Evolutionary conservation across 2,888 invertebrate genomes (phyloP).

Genomic region (Oegoconia quadripuncta): DNA sequence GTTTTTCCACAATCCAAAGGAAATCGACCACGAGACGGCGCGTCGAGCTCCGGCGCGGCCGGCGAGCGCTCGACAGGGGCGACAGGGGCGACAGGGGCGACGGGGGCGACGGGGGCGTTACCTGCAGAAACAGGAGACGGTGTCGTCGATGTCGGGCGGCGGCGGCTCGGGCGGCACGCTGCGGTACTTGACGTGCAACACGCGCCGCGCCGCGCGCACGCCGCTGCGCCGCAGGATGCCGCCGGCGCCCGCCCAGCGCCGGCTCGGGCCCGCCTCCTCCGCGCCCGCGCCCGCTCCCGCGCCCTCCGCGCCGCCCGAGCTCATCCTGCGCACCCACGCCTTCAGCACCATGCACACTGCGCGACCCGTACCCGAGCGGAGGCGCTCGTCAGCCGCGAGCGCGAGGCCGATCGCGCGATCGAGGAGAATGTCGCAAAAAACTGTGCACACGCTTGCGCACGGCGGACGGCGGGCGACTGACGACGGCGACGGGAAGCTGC

Average conservation of each 20-base stretch:
- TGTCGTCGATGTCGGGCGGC: slow-evolving; percentile 82
- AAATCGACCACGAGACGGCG: too few species aligned
- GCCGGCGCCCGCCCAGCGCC: slow-evolving; percentile 59
- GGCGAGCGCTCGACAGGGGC: slow-evolving; percentile 2
- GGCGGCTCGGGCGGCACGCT: slow-evolving; percentile 46
- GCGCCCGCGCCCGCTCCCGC: slow-evolving; percentile 23
- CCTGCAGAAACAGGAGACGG: slow-evolving; percentile 91
- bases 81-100: too few species aligned
- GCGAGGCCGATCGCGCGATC: slow-evolving; percentile 14
- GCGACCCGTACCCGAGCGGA: slow-evolving; percentile 48
- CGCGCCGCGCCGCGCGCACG: slow-evolving; percentile 54
- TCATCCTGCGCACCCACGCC: slow-evolving; percentile 41
- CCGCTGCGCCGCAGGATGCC: slow-evolving; percentile 56
- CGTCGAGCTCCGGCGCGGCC: too few species aligned
- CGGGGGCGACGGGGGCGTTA: slow-evolving; percentile 50
- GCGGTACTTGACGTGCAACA: slow-evolving; percentile 64
- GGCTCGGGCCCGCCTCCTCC: slow-evolving; percentile 29
- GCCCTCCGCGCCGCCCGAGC: slow-evolving; percentile 32
- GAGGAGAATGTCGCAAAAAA: slow-evolving; percentile 24
- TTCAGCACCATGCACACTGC: slow-evolving; percentile 36
- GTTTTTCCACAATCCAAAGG: background rate
- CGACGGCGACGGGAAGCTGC: slow-evolving; percentile 21
- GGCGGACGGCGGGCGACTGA: slow-evolving; percentile 40
- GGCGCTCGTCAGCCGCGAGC: slow-evolving; percentile 15
- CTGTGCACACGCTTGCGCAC: slow-evolving; percentile 47